Evolutionary conservation across 2,113 vertebrate species (phyloP).

Genomic region (Boleophthalmus pectinirostris): DNA sequence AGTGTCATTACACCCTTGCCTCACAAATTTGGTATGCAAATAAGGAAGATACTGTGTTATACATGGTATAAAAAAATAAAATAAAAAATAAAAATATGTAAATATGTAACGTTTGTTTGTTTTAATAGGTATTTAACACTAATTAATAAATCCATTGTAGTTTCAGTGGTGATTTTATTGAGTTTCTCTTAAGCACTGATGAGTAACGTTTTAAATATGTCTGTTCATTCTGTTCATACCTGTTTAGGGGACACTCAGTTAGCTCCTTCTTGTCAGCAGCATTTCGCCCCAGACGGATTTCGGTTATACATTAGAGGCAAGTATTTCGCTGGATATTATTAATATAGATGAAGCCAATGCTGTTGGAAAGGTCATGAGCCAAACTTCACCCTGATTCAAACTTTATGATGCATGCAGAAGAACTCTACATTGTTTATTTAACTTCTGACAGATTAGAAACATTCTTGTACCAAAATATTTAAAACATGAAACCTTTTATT

Average conservation of each 20-base stretch:
- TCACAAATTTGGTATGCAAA: not conserved
- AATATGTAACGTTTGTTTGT: not conserved
- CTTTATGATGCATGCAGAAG: not conserved
- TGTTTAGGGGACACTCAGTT: not conserved
- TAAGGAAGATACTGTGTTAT: not conserved
- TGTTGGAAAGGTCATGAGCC: not conserved
- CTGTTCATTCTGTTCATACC: constrained; percentile 2
- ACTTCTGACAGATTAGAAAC: not conserved
- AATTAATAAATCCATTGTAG: not conserved
- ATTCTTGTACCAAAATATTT: not conserved
- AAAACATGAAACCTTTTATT: not conserved
- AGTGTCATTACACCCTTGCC: not conserved
- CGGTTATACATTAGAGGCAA: not conserved
- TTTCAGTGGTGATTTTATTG: not conserved
- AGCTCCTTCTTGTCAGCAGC: not conserved
- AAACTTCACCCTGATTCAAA: not conserved
- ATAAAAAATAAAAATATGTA: too few relatives aligned
- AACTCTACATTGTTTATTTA: not conserved
- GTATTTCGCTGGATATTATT: not conserved
- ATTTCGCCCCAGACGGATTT: not conserved
- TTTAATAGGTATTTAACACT: not conserved
- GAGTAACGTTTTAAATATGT: constrained; percentile 48
- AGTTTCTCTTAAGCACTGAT: not conserved
- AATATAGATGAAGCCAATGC: not conserved
- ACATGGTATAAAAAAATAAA: not conserved